phyloP scores from a whole-genome alignment of 2,888 invertebrate species.

The Orchestes rusci region DNA sequence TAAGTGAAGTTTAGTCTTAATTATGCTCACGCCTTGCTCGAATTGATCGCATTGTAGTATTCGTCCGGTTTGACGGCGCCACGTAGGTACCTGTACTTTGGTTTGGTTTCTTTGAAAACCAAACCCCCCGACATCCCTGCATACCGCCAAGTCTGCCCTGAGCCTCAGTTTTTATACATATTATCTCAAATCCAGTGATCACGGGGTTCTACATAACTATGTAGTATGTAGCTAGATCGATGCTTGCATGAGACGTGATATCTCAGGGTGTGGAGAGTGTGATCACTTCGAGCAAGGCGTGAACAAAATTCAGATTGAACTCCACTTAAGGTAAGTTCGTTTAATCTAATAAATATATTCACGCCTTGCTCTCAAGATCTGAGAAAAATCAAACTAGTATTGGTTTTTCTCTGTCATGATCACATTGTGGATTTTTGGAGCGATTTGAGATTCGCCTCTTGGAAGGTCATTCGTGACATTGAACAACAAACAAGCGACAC shows the following conservation, averaged over 20 bases:
- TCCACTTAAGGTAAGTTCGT: not conserved
- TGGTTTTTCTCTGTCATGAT: no score
- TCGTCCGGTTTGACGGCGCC: not conserved
- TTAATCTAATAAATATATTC: conserved; percentile 2
- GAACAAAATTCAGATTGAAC: not conserved
- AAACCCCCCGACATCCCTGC: not conserved
- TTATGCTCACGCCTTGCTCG: not conserved
- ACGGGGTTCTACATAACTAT: not conserved
- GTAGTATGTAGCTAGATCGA: no score
- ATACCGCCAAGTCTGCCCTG: not conserved
- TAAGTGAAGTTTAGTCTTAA: not conserved
- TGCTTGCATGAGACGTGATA: no score
- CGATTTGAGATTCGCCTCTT: conserved; percentile 2
- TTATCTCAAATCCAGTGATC: not conserved
- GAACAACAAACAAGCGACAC: not conserved
- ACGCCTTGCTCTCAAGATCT: conserved; percentile 8
- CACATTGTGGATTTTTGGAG: conserved; percentile 2
- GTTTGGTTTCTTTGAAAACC: not conserved
- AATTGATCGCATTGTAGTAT: not conserved
- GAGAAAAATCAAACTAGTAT: no score
- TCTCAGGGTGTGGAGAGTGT: not conserved
- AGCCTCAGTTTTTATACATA: not conserved
- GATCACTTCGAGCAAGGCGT: conserved; percentile 1
- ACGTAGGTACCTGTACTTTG: not conserved
- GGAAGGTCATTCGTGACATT: not conserved